phyloP scores from a whole-genome alignment of 2,888 invertebrate genomes.

The Nysson spinosus region DNA sequence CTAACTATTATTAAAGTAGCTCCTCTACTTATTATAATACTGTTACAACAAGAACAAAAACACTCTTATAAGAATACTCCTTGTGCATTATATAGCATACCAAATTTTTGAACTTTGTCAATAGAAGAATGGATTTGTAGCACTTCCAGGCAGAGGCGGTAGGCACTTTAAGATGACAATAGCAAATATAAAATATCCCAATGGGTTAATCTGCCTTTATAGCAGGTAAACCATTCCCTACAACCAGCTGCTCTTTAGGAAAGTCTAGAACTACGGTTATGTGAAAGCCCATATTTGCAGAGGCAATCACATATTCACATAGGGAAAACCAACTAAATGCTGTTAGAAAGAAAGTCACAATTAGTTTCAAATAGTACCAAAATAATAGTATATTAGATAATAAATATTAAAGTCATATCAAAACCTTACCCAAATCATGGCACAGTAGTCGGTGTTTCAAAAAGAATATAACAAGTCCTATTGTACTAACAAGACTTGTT shows the following conservation, averaged over 20 bases:
- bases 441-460: conserved; percentile 92
- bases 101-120: conserved; percentile 29
- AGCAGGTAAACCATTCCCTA: conserved; percentile 81
- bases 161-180: conserved; percentile 72
- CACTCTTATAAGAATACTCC: conserved; percentile 8
- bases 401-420: background rate
- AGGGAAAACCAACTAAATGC: conserved; percentile 97
- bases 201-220: conserved; percentile 71
- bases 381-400: background rate
- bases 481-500: conserved; percentile 87
- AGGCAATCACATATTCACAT: conserved; percentile 94
- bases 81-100: conserved; percentile 16
- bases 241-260: conserved; percentile 88
- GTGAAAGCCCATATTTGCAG: conserved; percentile 95
- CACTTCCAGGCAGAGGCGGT: conserved; percentile 67
- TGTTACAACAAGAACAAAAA: conserved; percentile 3
- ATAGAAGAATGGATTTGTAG: conserved; percentile 39
- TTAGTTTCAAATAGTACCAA: background rate
- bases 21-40: background rate
- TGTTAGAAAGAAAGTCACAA: conserved; percentile 73
- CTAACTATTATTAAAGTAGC: conserved; percentile 4
- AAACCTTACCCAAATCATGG: conserved; percentile 89
- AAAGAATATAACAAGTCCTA: conserved; percentile 92
- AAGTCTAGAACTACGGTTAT: conserved; percentile 92
- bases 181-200: conserved; percentile 61